phyloP scores from a whole-genome alignment of 2,888 invertebrate species.

The Seladonia tumulorum region DNA sequence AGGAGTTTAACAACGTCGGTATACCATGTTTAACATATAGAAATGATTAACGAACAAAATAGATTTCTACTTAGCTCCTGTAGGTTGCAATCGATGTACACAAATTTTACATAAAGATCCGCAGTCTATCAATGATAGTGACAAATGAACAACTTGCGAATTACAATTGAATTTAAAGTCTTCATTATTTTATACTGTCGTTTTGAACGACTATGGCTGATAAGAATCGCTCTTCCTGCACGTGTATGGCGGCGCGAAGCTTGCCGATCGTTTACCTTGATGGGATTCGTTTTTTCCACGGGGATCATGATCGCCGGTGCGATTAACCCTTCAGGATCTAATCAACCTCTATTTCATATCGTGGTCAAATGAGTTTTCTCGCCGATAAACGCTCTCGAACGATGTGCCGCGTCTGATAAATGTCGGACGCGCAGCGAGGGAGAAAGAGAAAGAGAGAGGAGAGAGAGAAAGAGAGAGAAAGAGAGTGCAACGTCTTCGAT shows the following conservation, averaged over 20 bases:
- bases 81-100: no score
- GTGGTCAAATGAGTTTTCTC: background rate
- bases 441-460: background rate
- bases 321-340: background rate
- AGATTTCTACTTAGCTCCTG: no score
- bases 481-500: background rate
- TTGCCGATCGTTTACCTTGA: background rate
- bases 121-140: no score
- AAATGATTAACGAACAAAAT: no score
- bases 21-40: no score
- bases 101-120: no score
- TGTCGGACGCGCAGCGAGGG: background rate
- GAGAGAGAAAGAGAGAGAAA: background rate
- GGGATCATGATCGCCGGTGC: background rate
- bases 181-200: background rate
- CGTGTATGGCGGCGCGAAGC: background rate
- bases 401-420: background rate
- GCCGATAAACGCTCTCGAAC: background rate
- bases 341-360: background rate
- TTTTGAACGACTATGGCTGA: no score
- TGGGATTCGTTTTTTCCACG: background rate
- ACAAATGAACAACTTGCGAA: no score
- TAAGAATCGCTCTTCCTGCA: background rate
- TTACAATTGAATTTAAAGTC: background rate
- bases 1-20: no score